These are phyloP conservation scores for Benthosema pterotum DNA, from an alignment of 2,797 vertebrate species.

Conservation along the genomic window DNA sequence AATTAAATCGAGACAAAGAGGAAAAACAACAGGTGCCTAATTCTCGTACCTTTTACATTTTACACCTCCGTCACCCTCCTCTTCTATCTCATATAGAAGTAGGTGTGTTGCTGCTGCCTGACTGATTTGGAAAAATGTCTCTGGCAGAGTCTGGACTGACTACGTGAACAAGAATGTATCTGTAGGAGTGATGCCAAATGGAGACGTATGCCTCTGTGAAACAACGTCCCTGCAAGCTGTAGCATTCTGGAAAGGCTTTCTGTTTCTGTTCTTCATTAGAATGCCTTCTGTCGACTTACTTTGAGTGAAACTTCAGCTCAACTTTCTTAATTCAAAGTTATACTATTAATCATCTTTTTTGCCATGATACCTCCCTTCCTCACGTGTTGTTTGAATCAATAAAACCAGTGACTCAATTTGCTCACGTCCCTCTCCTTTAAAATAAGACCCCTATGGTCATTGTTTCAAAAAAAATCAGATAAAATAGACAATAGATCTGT, in stretches of 20 bases:
- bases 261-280: background rate
- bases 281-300: conserved; percentile 9
- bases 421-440: too few relatives aligned
- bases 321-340: background rate
- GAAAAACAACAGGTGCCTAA: conserved; percentile 22
- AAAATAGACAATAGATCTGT: too few relatives aligned
- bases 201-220: conserved; percentile 29
- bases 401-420: too few relatives aligned
- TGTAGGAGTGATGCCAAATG: conserved; percentile 7
- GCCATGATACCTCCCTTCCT: too few relatives aligned
- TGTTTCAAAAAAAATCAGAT: too few relatives aligned
- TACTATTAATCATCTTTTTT: too few relatives aligned
- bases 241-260: conserved; percentile 17
- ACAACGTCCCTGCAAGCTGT: conserved; percentile 30
- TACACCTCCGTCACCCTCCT: background rate
- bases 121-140: conserved; percentile 20
- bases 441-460: too few relatives aligned
- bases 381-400: too few relatives aligned
- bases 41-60: background rate
- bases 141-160: conserved; percentile 8
- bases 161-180: conserved; percentile 12
- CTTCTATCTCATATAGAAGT: too few relatives aligned
- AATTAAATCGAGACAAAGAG: conserved; percentile 34
- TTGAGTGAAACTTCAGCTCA: background rate
- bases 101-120: background rate